Base-by-base conservation (phyloP, 2,797 vertebrate species). In the Syncerus caffer region DNA sequence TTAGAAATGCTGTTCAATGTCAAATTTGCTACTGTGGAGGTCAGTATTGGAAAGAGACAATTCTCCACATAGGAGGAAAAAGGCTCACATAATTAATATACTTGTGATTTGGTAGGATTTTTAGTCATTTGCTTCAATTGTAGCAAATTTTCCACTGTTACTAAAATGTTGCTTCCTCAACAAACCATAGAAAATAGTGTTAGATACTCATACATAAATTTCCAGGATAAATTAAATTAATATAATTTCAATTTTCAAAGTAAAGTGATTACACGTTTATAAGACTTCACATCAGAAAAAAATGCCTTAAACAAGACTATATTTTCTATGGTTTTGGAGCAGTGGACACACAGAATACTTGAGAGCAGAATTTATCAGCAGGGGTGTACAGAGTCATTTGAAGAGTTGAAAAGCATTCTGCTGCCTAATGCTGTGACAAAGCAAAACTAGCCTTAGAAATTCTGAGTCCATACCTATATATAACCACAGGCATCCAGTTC, bases 161-260 rank as follows among this genome's bases (percentile, higher is more conserved):
- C 95, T 96, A 91, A 96, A 97, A 80, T 84, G 96, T 4, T 84
- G 80, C 31, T 92, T 93, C 80, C n/a, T 87, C 79, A 67, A 84
- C 45, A 96, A 90, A 83, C n/a, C 17, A 89, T 10, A 87, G 38
- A 85, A 76, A 82, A 82, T 1, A 84, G 34, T 78, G 13, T 29
- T 55, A 93, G 76, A 64, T 57, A 95, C 6, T 89, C 51, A 89
- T 57, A 74, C 3, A 80, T 23, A 55, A 89, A 64, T 89, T 96
- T 92, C 21, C 42, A 90, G n/a, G 89, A 67, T 86, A 92, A 89
- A 60, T 87, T 82, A 85, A 85, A 53, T 87, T 84, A 50, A 90
- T 74, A 87, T 31, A 84, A 92, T n/a, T 78, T 86, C 38, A 62
- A 62, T 76, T n/a, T 89, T 91, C 64, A 64, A 64, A 92, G 62